phyloP scores from a whole-genome alignment of 2,113 vertebrate genomes.

The Pycnonotus jocosus region DNA sequence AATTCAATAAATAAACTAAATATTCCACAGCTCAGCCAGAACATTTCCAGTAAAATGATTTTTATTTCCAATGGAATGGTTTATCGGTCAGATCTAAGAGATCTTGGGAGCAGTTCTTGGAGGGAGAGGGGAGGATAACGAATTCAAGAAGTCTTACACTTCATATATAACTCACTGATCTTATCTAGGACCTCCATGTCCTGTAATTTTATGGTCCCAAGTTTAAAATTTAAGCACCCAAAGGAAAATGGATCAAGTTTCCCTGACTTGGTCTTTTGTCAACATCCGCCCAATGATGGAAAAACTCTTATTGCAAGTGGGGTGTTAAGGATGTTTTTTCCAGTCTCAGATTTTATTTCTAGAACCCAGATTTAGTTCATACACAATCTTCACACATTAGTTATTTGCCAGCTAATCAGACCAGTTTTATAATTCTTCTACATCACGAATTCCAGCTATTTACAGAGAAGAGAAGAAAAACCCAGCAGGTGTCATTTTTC shows the following conservation, averaged over 20 bases:
- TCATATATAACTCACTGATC: slow-evolving; percentile 49
- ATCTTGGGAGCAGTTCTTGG: background rate
- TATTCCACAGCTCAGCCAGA: slow-evolving; percentile 54
- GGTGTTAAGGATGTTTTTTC: background rate
- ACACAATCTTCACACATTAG: background rate
- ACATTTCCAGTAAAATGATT: slow-evolving; percentile 44
- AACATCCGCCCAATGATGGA: background rate
- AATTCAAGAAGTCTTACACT: slow-evolving; percentile 53
- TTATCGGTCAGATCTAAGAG: slow-evolving; percentile 47
- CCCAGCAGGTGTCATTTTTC: slow-evolving; percentile 73
- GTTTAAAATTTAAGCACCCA: slow-evolving; percentile 60
- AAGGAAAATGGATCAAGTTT: slow-evolving; percentile 57
- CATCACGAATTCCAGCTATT: background rate
- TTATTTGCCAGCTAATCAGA: background rate
- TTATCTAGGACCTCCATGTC: slow-evolving; percentile 47
- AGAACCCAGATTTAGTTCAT: background rate
- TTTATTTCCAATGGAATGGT: background rate
- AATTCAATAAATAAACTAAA: slow-evolving; percentile 59
- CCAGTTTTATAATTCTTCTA: background rate
- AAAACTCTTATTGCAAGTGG: background rate
- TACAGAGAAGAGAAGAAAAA: slow-evolving; percentile 64
- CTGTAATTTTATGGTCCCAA: slow-evolving; percentile 34
- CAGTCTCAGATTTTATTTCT: background rate
- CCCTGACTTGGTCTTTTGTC: slow-evolving; percentile 31
- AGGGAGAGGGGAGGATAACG: background rate